Conservation (phyloP, 2,797 vertebrate genomes). For the Nothura maculosa region DNA sequence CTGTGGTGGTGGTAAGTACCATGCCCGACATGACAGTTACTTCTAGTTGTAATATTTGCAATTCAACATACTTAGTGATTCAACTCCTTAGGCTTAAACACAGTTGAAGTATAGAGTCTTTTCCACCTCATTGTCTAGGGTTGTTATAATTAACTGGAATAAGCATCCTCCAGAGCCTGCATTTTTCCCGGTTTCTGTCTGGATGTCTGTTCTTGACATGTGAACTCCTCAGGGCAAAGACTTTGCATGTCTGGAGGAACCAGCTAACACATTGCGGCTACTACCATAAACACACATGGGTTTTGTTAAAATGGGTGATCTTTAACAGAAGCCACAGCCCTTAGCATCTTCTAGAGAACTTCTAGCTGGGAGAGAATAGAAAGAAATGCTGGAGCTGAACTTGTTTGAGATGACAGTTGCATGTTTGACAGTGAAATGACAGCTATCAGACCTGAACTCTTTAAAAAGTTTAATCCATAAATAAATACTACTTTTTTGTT, state of each 20-base stretch:
- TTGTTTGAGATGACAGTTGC: background rate
- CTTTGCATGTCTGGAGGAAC: background rate
- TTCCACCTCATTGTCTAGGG: background rate
- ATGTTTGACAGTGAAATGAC: background rate
- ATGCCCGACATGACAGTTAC: background rate
- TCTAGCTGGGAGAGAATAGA: background rate
- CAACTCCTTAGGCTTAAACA: background rate
- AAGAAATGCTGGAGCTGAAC: background rate
- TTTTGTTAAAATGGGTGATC: no score
- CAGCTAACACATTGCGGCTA: background rate
- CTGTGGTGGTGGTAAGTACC: background rate
- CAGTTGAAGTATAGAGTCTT: rapidly evolving
- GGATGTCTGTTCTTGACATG: rapidly evolving
- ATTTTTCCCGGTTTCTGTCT: background rate
- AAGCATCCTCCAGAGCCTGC: background rate
- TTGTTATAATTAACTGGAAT: background rate
- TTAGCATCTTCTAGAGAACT: background rate
- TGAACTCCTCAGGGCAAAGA: background rate
- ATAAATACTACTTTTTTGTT: background rate
- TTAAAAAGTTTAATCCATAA: background rate
- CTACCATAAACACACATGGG: background rate
- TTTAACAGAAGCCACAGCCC: background rate
- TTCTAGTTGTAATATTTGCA: background rate
- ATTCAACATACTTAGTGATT: background rate
- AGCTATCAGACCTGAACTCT: background rate